A percentile compares a stretch with the other conserved stretches of the same genome.
phyloP scores from a whole-genome alignment of 2,888 invertebrate species.

The Lagria hirta region DNA sequence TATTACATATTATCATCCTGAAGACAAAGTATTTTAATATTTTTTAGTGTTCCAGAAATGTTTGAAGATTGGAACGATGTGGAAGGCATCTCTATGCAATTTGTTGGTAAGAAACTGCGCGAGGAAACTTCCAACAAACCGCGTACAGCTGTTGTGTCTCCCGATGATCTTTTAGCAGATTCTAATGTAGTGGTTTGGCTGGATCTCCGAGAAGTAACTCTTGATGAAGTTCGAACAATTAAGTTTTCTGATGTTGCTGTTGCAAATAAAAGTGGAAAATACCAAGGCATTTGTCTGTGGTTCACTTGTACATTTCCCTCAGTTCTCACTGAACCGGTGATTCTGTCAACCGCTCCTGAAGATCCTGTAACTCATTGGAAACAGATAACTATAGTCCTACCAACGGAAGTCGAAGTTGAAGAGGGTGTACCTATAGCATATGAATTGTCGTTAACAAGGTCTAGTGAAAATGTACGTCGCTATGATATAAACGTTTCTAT shows the following conservation, averaged over 20 bases:
- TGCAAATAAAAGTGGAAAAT: constrained; percentile 61
- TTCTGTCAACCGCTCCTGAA: constrained; percentile 62
- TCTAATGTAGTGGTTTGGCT: constrained; percentile 68
- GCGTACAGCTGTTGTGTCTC: constrained; percentile 60
- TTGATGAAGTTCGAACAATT: constrained; percentile 63
- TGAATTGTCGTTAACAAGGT: constrained; percentile 63
- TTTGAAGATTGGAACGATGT: constrained; percentile 77
- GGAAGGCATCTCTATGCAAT: constrained; percentile 77
- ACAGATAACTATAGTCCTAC: constrained; percentile 75
- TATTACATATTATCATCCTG: constrained; percentile 1
- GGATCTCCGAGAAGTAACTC: constrained; percentile 64
- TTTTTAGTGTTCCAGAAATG: constrained; percentile 62
- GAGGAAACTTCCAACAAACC: constrained; percentile 65
- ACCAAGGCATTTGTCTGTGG: constrained; percentile 80
- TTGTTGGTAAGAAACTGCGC: constrained; percentile 65
- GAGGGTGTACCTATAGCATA: constrained; percentile 69
- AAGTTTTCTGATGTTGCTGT: constrained; percentile 64
- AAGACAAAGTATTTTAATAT: constrained; percentile 3
- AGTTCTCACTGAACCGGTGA: constrained; percentile 47
- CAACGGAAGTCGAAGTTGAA: constrained; percentile 61
- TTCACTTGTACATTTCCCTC: constrained; percentile 75
- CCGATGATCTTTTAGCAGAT: constrained; percentile 64
- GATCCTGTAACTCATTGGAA: constrained; percentile 70
- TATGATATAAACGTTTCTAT: constrained; percentile 72
- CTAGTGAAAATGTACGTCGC: constrained; percentile 56